Conservation (phyloP, 2,113 vertebrate species). For the Corydoras sp. region DNA sequence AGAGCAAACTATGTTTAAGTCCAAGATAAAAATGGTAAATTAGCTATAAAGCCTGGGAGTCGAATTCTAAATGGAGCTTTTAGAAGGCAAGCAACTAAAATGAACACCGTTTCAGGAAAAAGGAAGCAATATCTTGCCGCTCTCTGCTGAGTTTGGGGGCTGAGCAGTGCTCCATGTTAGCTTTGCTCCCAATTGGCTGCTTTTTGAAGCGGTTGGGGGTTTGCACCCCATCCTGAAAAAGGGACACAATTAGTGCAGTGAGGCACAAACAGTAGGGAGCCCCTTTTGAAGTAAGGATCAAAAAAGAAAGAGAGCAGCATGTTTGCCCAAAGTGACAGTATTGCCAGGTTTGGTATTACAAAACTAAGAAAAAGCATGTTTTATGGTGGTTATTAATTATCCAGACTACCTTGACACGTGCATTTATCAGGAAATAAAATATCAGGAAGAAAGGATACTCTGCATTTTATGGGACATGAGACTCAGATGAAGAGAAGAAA, state of each 20-base stretch:
- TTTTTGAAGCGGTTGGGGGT: conserved; percentile 69
- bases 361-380: conserved; percentile 92
- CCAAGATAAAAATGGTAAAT: too few species aligned
- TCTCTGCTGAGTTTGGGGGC: conserved; percentile 13
- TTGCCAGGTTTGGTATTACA: conserved; percentile 91
- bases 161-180: conserved; percentile 55
- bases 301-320: conserved; percentile 75
- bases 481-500: background rate
- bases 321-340: conserved; percentile 93
- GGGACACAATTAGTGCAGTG: conserved; percentile 93
- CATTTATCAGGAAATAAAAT: conserved; percentile 57
- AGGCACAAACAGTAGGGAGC: conserved; percentile 88
- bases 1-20: too few species aligned
- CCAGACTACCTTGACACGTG: conserved; percentile 80
- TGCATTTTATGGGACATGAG: background rate
- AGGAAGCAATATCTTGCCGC: conserved; percentile 5
- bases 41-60: too few species aligned
- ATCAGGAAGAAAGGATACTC: conserved; percentile 1
- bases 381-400: conserved; percentile 97
- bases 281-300: conserved; percentile 93
- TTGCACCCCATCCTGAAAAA: conserved; percentile 68
- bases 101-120: conserved; percentile 5
- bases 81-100: conserved; percentile 12
- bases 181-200: conserved; percentile 57
- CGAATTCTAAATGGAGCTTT: conserved; percentile 3